phyloP scores from a whole-genome alignment of 2,888 invertebrate species.

The Parnassius orleans region DNA sequence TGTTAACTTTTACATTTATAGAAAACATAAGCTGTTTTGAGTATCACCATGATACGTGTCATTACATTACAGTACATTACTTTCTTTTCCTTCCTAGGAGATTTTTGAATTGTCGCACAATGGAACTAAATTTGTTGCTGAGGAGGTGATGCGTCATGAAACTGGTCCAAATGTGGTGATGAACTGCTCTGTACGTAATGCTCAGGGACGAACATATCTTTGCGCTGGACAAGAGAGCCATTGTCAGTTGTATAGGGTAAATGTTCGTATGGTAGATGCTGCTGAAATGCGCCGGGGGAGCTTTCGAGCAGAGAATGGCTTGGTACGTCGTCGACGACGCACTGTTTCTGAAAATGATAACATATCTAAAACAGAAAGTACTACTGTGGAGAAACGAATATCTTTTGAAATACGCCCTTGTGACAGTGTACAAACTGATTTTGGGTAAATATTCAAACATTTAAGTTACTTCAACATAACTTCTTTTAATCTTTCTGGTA shows the following conservation, averaged over 20 bases:
- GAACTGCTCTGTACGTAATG: constrained; percentile 90
- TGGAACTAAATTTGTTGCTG: constrained; percentile 90
- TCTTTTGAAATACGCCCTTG: constrained; percentile 88
- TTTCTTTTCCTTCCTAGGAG: constrained; percentile 83
- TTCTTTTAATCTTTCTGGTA: too few species aligned
- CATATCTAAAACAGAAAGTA: constrained; percentile 67
- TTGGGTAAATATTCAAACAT: constrained; percentile 73
- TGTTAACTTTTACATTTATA: constrained; percentile 39
- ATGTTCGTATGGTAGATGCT: constrained; percentile 79
- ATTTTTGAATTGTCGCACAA: constrained; percentile 95
- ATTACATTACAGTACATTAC: constrained; percentile 20
- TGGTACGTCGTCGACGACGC: constrained; percentile 67
- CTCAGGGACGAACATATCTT: constrained; percentile 87
- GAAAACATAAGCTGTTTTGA: constrained; percentile 26
- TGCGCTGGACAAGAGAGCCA: constrained; percentile 96
- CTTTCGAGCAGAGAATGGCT: constrained; percentile 74
- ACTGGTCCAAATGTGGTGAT: constrained; percentile 94
- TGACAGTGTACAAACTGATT: constrained; percentile 93
- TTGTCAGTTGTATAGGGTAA: constrained; percentile 91
- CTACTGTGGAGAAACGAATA: constrained; percentile 81
- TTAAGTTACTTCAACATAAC: too few species aligned
- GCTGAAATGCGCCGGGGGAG: constrained; percentile 80
- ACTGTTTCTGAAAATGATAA: constrained; percentile 80
- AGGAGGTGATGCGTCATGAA: constrained; percentile 93
- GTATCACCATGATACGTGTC: constrained; percentile 50